phyloP scores from a whole-genome alignment of 1,140 invertebrate species.

The Cydia fagiglandana region DNA sequence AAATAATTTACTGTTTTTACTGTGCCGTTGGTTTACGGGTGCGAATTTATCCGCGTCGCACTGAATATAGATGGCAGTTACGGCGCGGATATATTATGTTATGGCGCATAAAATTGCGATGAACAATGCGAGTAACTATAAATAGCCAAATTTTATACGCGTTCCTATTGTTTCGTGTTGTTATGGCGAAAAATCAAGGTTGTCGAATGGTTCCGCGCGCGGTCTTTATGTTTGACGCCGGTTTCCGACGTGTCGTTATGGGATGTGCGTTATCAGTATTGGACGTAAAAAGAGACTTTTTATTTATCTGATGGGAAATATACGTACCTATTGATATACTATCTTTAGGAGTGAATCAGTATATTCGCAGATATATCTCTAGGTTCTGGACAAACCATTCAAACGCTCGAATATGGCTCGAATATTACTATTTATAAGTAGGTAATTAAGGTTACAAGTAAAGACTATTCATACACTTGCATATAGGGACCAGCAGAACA shows the following conservation, averaged over 20 bases:
- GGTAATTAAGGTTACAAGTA: too few relatives aligned
- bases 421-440: too few relatives aligned
- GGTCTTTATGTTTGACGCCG: background rate
- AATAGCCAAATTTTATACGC: constrained; percentile 22
- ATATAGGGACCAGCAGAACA: too few relatives aligned
- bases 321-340: background rate
- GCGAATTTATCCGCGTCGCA: constrained; percentile 24
- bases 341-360: too few relatives aligned
- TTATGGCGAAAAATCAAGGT: constrained; percentile 1
- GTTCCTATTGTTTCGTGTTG: constrained; percentile 2
- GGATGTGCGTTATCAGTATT: background rate
- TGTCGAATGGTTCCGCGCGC: constrained; percentile 6
- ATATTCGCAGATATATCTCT: too few relatives aligned
- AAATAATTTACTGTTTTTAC: constrained; percentile 32
- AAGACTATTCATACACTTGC: too few relatives aligned
- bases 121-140: constrained; percentile 31
- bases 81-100: constrained; percentile 22
- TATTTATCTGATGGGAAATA: background rate
- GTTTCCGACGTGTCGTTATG: background rate
- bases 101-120: constrained; percentile 26
- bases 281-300: constrained; percentile 5
- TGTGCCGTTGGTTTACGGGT: constrained; percentile 28
- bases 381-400: too few relatives aligned
- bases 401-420: too few relatives aligned
- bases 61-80: constrained; percentile 24